Base-by-base conservation (phyloP, 2,113 vertebrate species). In the Calypte anna region DNA sequence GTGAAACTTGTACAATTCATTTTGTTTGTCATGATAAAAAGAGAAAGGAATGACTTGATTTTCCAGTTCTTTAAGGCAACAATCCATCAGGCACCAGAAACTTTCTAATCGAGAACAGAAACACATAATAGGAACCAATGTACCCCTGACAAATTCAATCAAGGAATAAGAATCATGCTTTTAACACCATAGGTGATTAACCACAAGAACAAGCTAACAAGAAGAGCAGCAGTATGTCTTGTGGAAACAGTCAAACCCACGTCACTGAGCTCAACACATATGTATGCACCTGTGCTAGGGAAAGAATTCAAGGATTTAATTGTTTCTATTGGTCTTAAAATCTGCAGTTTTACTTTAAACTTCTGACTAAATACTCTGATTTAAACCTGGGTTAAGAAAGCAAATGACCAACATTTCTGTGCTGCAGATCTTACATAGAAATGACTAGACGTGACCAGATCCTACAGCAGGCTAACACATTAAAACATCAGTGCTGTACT, bases 91-190 rank as follows among this genome's bases (percentile, higher is more conserved):
- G 66, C 44, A 92, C 44, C 61, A 89, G 68, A 74, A 16, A 64
- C 36, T 69, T 64, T 67, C 57, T 91, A 97, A 93, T 76, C 66
- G 69, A 82, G 83, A 92, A 68, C 83, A 95, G 86, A 92, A 93
- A 82, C 44, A 75, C 38, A 18, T 86, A 78, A 83, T 36, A 70
- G 73, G 61, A 96, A 90, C 18, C 31, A 92, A 79, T 0, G 0
- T 40, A 16, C 30, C 19, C 38, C 80, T 92, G 63, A 88, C 20
- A 75, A 82, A 86, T 91, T 63, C 64, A 90, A 70, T 43, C 23
- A 48, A 93, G 69, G 70, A 96, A 78, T 48, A 82, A 78, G 40
- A 40, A 88, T 51, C 0, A 0, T 74, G 55, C n/a, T 86, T 91
- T 83, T 82, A 86, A 64, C 16, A 5, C 69, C 1, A 3, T 4